Evolutionary conservation across 2,888 invertebrate genomes (phyloP).

Genomic region (Lampropteryx suffumata): DNA sequence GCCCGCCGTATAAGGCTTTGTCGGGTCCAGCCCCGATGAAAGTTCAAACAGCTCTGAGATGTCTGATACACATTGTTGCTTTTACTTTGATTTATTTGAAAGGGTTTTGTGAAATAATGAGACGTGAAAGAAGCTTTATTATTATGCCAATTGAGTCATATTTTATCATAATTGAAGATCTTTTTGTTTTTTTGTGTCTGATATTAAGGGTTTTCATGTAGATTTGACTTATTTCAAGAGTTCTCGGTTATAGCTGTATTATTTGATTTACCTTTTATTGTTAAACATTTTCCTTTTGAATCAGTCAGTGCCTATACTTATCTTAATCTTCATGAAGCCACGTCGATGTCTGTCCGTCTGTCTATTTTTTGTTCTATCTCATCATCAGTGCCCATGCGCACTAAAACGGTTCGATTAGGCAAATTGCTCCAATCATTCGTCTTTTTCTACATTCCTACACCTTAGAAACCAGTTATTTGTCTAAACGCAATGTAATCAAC

Average conservation of each 20-base stretch:
- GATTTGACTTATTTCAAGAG: background rate
- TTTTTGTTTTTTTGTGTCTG: constrained; percentile 15
- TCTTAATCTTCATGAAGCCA: background rate
- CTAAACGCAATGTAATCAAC: constrained; percentile 31
- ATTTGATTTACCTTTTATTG: background rate
- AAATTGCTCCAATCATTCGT: constrained; percentile 47
- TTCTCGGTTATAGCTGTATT: background rate
- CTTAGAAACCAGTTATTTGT: constrained; percentile 32
- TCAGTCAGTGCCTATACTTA: background rate
- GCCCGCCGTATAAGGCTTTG: constrained; percentile 21
- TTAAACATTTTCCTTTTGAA: too few species aligned
- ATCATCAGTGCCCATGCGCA: constrained; percentile 23
- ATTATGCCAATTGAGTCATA: constrained; percentile 22
- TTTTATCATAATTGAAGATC: constrained; percentile 19
- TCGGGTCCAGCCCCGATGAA: constrained; percentile 22
- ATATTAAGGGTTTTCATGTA: background rate
- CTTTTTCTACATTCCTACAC: constrained; percentile 43
- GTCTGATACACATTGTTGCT: constrained; percentile 33
- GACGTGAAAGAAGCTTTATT: constrained; percentile 22
- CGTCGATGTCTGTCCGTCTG: background rate
- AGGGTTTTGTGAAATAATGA: constrained; percentile 26
- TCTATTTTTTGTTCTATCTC: constrained; percentile 17
- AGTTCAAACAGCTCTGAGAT: constrained; percentile 25
- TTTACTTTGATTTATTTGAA: constrained; percentile 26
- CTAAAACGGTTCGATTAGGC: constrained; percentile 42